Conservation (phyloP, 2,113 vertebrate species). For the Clarias macrocephalus region DNA sequence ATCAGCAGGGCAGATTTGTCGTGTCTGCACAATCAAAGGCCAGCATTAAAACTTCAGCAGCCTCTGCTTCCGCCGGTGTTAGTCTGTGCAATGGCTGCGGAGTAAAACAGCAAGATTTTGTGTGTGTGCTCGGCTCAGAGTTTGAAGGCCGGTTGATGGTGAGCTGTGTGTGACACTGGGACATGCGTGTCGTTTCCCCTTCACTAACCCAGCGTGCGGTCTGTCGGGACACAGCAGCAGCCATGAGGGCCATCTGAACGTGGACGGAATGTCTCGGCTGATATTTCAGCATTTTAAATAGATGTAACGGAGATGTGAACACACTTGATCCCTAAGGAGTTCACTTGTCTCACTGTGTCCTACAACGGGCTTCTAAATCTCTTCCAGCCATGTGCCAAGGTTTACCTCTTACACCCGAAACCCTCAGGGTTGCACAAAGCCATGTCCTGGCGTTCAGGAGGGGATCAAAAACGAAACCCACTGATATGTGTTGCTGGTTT, state of each 20-base stretch:
- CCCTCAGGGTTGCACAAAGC: background rate
- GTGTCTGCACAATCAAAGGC: conserved; percentile 47
- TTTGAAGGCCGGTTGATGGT: conserved; percentile 23
- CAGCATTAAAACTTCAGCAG: conserved; percentile 39
- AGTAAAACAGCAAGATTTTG: background rate
- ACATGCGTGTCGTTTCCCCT: conserved; percentile 36
- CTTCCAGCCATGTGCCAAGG: conserved; percentile 5
- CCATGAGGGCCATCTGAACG: background rate
- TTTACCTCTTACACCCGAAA: conserved; percentile 17
- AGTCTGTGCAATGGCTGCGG: background rate
- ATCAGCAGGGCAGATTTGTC: conserved; percentile 43
- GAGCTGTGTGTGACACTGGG: conserved; percentile 18
- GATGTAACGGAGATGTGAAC: conserved; percentile 33
- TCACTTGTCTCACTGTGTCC: conserved; percentile 46
- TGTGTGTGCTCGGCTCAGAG: conserved; percentile 13
- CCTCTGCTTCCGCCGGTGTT: conserved; percentile 19
- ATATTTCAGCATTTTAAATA: conserved; percentile 52
- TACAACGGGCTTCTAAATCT: conserved; percentile 42
- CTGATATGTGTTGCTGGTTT: background rate
- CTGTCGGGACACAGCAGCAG: background rate
- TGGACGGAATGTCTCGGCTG: conserved; percentile 32
- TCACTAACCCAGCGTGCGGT: conserved; percentile 36
- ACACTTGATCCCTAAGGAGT: conserved; percentile 47
- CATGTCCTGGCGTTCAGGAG: background rate
- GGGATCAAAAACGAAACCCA: background rate